These are phyloP conservation scores for Diloba caeruleocephala DNA, from an alignment of 2,888 invertebrate species.

Conservation along the genomic window DNA sequence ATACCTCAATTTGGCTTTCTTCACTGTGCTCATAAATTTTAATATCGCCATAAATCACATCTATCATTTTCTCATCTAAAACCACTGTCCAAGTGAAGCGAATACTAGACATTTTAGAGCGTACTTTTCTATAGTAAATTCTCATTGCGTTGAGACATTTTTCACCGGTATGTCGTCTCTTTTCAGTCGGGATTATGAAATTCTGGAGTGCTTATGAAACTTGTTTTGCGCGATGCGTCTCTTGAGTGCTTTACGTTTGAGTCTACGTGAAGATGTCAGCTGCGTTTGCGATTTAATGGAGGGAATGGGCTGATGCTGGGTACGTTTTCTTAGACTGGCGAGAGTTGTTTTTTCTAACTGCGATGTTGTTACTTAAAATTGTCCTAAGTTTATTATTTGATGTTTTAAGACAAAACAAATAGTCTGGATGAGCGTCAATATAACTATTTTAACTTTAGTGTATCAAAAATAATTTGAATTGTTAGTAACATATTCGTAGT, in stretches of 20 bases:
- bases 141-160: constrained; percentile 41
- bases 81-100: constrained; percentile 3
- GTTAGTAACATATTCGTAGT: too few species aligned
- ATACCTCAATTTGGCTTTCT: constrained; percentile 3
- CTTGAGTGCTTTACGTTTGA: constrained; percentile 52
- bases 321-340: constrained; percentile 2
- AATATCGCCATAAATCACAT: constrained; percentile 12
- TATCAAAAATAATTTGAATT: too few species aligned
- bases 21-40: constrained; percentile 3
- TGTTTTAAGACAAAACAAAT: too few species aligned
- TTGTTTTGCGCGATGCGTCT: constrained; percentile 51
- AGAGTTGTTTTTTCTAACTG: not conserved
- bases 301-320: constrained; percentile 12
- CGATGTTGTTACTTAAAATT: too few species aligned
- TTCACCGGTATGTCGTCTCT: constrained; percentile 31
- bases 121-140: constrained; percentile 21
- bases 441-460: too few species aligned
- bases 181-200: constrained; percentile 48
- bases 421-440: too few species aligned
- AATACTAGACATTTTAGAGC: constrained; percentile 5
- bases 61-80: constrained; percentile 10
- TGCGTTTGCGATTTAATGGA: constrained; percentile 30
- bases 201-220: constrained; percentile 50
- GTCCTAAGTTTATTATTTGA: too few species aligned
- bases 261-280: constrained; percentile 31